Conservation (phyloP, 2,888 invertebrate species). For the Ophion ventricosus region DNA sequence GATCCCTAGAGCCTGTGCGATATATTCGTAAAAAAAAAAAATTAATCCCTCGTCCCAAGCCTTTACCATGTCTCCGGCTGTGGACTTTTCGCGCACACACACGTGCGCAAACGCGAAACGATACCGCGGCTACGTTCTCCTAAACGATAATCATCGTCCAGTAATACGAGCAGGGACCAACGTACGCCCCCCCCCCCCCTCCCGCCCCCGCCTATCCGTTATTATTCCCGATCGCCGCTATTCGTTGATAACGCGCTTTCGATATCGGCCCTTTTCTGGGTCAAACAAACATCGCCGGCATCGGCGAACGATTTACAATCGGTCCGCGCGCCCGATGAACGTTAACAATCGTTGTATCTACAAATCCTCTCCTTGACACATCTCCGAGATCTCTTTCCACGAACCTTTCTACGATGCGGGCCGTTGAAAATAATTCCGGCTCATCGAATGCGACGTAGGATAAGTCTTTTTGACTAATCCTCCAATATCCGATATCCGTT, state of each 20-base stretch:
- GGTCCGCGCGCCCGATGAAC: constrained; percentile 12
- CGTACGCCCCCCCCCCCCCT: constrained; percentile 26
- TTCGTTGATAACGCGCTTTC: constrained; percentile 55
- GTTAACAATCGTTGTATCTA: constrained; percentile 50
- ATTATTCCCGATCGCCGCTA: constrained; percentile 65
- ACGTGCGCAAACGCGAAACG: constrained; percentile 26
- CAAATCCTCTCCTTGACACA: constrained; percentile 40
- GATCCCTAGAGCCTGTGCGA: constrained; percentile 24
- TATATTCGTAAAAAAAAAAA: constrained; percentile 23
- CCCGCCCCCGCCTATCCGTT: constrained; percentile 46
- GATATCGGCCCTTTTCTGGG: constrained; percentile 74
- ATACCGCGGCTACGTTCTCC: constrained; percentile 19
- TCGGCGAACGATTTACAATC: constrained; percentile 57
- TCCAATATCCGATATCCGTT: neutral
- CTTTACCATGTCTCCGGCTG: neutral
- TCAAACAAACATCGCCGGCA: constrained; percentile 70
- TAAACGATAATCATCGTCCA: constrained; percentile 34
- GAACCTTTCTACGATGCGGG: neutral
- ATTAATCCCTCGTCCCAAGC: constrained; percentile 24
- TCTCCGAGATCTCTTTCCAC: constrained; percentile 26
- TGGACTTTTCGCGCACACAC: neutral
- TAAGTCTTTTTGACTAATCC: neutral
- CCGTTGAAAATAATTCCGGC: neutral
- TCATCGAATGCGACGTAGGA: neutral
- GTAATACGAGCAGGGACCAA: neutral